Conservation (phyloP, 1,140 invertebrate genomes). For the Hycleus cichorii region DNA sequence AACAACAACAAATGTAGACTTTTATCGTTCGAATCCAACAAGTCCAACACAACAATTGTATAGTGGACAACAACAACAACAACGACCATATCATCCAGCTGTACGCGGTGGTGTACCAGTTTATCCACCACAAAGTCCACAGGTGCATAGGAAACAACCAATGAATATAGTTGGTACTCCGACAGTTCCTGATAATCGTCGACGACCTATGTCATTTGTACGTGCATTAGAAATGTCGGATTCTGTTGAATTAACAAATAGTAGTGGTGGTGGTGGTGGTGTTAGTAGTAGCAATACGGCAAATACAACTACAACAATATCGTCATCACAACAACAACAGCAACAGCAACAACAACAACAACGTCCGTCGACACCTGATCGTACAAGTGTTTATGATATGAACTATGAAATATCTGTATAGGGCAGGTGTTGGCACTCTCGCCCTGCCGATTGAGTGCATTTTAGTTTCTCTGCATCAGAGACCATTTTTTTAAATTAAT, state of each 20-base stretch:
- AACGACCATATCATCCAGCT: conserved; percentile 51
- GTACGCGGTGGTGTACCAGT: conserved; percentile 58
- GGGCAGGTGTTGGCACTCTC: conserved; percentile 42
- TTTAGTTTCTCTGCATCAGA: conserved; percentile 40
- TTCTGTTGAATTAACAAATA: conserved; percentile 59
- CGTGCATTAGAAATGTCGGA: conserved; percentile 89
- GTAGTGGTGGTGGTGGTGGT: too few relatives aligned
- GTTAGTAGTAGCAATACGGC: too few relatives aligned
- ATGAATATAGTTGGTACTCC: conserved; percentile 17
- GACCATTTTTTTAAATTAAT: conserved; percentile 10
- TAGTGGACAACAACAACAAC: conserved; percentile 46
- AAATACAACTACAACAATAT: too few relatives aligned
- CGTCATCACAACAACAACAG: conserved; percentile 15
- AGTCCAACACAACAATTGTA: conserved; percentile 58
- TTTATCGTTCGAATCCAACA: conserved; percentile 61
- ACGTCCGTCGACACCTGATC: conserved; percentile 62
- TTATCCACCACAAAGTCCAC: conserved; percentile 60
- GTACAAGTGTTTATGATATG: conserved; percentile 87
- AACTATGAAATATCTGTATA: conserved; percentile 93
- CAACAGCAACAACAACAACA: conserved; percentile 30
- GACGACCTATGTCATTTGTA: conserved; percentile 85
- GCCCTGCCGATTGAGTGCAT: conserved; percentile 35
- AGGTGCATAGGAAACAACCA: conserved; percentile 47
- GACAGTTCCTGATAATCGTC: conserved; percentile 39
- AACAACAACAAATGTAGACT: conserved; percentile 33